These are phyloP conservation scores for Schizotus pectinicornis DNA, from an alignment of 2,888 invertebrate genomes.

Conservation along the genomic window DNA sequence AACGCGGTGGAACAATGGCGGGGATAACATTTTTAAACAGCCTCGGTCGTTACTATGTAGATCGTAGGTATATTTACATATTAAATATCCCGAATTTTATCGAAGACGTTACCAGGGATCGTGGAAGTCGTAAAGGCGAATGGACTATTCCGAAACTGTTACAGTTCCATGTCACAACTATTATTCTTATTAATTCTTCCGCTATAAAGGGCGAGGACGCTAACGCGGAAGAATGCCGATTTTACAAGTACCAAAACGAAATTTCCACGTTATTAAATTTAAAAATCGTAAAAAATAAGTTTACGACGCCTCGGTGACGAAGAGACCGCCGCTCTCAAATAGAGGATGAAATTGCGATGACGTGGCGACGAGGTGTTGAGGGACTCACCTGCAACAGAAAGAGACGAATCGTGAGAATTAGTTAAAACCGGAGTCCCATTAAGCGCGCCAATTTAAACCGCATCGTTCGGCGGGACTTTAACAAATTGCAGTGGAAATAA, in stretches of 20 bases:
- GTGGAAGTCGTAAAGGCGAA: conserved; percentile 35
- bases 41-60: conserved; percentile 43
- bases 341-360: background rate
- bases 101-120: conserved; percentile 24
- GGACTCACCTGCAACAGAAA: conserved; percentile 42
- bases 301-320: too few relatives aligned
- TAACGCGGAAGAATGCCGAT: background rate
- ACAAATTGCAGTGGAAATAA: conserved; percentile 35
- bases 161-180: conserved; percentile 29
- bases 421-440: conserved; percentile 9
- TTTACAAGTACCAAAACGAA: too few relatives aligned
- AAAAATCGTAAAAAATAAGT: too few relatives aligned
- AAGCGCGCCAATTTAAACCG: conserved; percentile 34
- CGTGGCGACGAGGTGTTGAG: background rate
- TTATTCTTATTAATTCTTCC: conserved; percentile 36
- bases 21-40: conserved; percentile 39
- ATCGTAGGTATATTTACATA: conserved; percentile 47
- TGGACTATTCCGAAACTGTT: conserved; percentile 26
- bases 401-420: conserved; percentile 32
- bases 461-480: conserved; percentile 35
- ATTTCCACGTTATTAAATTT: too few relatives aligned
- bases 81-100: conserved; percentile 36
- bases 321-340: too few relatives aligned
- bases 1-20: conserved; percentile 29
- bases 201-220: conserved; percentile 31